Base-by-base conservation (phyloP, 2,797 vertebrate species). In the Sebastes minor region DNA sequence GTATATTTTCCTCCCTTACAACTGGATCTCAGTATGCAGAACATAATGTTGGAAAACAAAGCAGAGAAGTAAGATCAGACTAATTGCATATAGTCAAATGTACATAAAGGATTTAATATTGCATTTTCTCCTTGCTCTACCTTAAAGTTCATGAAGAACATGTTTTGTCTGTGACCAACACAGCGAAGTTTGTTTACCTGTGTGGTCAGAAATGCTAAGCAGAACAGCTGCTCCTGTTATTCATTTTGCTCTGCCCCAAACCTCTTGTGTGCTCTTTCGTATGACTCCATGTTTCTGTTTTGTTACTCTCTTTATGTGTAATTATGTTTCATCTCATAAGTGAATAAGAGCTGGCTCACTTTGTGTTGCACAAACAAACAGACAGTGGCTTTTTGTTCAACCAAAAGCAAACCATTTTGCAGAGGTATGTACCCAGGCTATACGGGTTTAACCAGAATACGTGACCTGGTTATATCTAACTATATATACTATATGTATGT, bases 151-250 rank as follows among this genome's bases (percentile, higher is more conserved):
- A 1, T 71, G 14, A 56, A 22, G 8, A 65, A 49, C 6, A 9
- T 60, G 20, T 52, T 80, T 77, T 74, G 38, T 56, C 25, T 32
- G 32, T 62, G 59, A 56, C 25, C 28, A 68, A 16, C 55, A 49
- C 28, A 46, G 27, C 30, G 32, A 52, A 67, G 20, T 83, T 65
- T 74, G 49, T 70, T 82, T 49, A 38, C 60, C 67, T 78, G 75
- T 86, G 83, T 74, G 81, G 75, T 76, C 71, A 83, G 25, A 80
- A 46, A 76, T 14, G 11, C 12, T 61, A 35, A 74, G 10, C 10
- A 55, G 55, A 75, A 78, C 74, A 82, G 61, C 70, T 86, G 75
- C 52, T 68, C 30, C 75, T 76, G 20, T 57, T 76, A 74, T 74
- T 77, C 6, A 71, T 81, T 85, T 71, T n/a, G 8, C 38, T 75